Evolutionary conservation across 2,888 invertebrate species (phyloP), one percentile per base, ranked within the genome.

Genomic region (Coenonympha glycerion): DNA sequence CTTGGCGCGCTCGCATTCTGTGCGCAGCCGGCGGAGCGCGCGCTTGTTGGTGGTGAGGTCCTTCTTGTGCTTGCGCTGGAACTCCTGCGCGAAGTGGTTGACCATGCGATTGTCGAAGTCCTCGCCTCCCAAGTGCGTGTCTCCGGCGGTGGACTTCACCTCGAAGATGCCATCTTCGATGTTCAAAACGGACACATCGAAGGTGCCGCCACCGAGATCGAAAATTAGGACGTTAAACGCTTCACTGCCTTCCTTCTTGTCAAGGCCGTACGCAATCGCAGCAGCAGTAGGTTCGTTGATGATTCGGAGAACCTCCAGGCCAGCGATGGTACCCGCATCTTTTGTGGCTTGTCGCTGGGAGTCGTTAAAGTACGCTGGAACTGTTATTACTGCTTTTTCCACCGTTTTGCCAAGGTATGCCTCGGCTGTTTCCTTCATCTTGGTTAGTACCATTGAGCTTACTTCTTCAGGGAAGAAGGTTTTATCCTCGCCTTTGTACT

Each of bases 131-230:
- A 96, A 90, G 72, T 96, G 97, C 48, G 97, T 97, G 73, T 98
- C 97, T 57, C 97, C 97, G 54, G 96, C 95, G n/a, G 96, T 98
- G 5, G 97, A 93, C 70, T 95, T 96, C 39, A 97, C 97, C 73
- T 98, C 97, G 76, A 98, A 98, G 63, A 94, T 90, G 79, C 97
- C 92, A 75, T 97, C 97, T 81, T 97, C 97, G 71, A 98, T 98
- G 61, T 96, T 96, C 65, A 98, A 87, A 68, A 98, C 94, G 52
- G 97, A 97, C 22, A 97, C 97, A 87, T 98, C 97, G 77, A 98
- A 97, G 60, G 96, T 97, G 64, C 96, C 97, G 71, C 98, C 97
- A 49, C 93, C 93, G 67, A 93, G 86, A 78, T 93, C 92, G 79
- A 93, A 93, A 63, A 95, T 94, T 48, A 95, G 88, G 51, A 95